These are phyloP conservation scores for Pseudomyrmex flavicornis DNA, from an alignment of 1,140 invertebrate genomes.

Conservation along the genomic window DNA sequence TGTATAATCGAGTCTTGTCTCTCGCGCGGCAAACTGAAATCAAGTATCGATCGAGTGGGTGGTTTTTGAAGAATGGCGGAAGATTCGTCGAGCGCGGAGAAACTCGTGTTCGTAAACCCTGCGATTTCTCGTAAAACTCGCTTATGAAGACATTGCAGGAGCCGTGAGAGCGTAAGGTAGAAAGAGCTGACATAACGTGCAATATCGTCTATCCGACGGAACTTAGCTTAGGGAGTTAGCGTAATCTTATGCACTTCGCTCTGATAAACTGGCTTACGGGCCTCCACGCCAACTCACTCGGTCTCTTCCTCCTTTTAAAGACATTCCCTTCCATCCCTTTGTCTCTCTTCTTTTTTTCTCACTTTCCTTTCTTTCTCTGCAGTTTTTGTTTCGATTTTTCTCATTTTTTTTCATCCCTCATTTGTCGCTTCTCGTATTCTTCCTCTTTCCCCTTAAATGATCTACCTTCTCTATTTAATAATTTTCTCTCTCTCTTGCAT, in stretches of 20 bases:
- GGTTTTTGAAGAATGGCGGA: not conserved
- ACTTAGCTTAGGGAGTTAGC: constrained; percentile 72
- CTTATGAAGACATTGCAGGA: constrained; percentile 46
- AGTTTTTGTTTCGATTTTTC: not conserved
- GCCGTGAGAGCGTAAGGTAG: constrained; percentile 31
- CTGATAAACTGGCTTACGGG: constrained; percentile 77
- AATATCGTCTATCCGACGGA: constrained; percentile 76
- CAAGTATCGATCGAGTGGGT: not conserved
- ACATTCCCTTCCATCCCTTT: not conserved
- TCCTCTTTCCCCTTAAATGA: not conserved
- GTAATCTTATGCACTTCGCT: constrained; percentile 77
- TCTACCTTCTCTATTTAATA: not conserved
- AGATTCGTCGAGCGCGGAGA: not conserved
- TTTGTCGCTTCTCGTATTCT: not conserved
- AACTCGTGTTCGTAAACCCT: not conserved
- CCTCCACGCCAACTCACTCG: constrained; percentile 39
- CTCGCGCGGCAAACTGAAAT: not conserved
- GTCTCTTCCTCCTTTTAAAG: not conserved
- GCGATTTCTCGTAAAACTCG: constrained; percentile 49
- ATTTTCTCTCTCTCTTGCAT: not conserved
- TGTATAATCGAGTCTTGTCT: not conserved
- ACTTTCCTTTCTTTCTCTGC: constrained; percentile 3
- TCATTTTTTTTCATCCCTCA: constrained; percentile 9
- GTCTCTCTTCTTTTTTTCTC: not conserved
- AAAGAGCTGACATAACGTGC: constrained; percentile 69